phyloP scores from a whole-genome alignment of 2,113 vertebrate species.

The Tetrao urogallus region DNA sequence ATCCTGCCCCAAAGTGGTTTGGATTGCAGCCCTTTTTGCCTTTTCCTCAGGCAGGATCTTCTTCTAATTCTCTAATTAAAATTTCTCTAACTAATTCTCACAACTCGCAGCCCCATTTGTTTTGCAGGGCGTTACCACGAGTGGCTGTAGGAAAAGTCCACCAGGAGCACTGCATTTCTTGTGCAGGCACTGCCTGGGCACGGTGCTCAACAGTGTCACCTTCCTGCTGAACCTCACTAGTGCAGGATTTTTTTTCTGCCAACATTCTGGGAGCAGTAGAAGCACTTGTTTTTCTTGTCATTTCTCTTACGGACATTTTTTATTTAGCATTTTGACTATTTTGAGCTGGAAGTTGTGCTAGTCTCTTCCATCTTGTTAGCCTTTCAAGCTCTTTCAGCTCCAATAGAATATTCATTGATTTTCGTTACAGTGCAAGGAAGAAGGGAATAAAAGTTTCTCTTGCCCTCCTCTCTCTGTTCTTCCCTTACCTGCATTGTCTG shows the following conservation, averaged over 20 bases:
- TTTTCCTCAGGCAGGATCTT: not conserved
- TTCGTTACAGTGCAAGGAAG: slow-evolving; percentile 17
- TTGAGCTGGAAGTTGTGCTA: slow-evolving; percentile 47
- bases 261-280: not conserved
- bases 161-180: not conserved
- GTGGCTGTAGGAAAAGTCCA: not conserved
- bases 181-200: not conserved
- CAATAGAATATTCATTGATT: slow-evolving; percentile 68
- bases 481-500: slow-evolving; percentile 39
- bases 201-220: not conserved
- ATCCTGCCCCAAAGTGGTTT: not conserved
- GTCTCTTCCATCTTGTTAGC: slow-evolving; percentile 53
- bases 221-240: not conserved
- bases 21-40: not conserved
- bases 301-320: slow-evolving; percentile 52
- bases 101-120: not conserved
- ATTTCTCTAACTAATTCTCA: too few species aligned
- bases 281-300: slow-evolving; percentile 42
- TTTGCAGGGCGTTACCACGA: not conserved
- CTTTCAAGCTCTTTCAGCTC: slow-evolving; percentile 52
- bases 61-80: not conserved
- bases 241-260: not conserved
- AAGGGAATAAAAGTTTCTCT: not conserved
- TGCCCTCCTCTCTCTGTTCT: not conserved
- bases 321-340: slow-evolving; percentile 66